phyloP scores from a whole-genome alignment of 1,140 invertebrate genomes.

The Octopus bimaculoides region DNA sequence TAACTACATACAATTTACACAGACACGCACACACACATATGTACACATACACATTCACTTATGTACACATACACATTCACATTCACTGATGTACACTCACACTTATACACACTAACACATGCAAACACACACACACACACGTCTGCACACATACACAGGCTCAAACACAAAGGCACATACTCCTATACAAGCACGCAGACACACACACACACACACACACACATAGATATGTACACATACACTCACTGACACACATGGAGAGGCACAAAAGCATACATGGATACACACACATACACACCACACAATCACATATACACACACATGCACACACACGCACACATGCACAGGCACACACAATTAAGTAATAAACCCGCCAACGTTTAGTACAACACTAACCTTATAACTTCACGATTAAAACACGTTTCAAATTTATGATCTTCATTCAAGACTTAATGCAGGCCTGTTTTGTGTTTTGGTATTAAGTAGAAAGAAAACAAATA shows the following conservation, averaged over 20 bases:
- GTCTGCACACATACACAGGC: neutral
- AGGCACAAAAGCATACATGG: neutral
- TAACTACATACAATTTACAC: no score
- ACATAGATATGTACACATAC: neutral
- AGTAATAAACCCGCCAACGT: no score
- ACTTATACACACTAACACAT: neutral
- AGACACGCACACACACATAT: no score
- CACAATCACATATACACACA: neutral
- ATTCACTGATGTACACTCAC: no score
- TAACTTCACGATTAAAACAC: no score
- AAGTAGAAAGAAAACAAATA: no score
- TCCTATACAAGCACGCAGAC: neutral
- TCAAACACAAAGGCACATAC: neutral
- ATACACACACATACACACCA: neutral
- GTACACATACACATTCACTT: no score
- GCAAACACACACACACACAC: neutral
- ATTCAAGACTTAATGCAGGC: no score
- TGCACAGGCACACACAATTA: neutral
- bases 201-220: neutral
- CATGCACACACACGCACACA: neutral
- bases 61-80: no score
- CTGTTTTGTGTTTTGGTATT: no score
- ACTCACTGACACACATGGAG: neutral
- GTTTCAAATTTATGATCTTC: no score
- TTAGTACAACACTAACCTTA: neutral